Evolutionary conservation across 2,797 vertebrate species (phyloP).

Genomic region (Helostoma temminkii): DNA sequence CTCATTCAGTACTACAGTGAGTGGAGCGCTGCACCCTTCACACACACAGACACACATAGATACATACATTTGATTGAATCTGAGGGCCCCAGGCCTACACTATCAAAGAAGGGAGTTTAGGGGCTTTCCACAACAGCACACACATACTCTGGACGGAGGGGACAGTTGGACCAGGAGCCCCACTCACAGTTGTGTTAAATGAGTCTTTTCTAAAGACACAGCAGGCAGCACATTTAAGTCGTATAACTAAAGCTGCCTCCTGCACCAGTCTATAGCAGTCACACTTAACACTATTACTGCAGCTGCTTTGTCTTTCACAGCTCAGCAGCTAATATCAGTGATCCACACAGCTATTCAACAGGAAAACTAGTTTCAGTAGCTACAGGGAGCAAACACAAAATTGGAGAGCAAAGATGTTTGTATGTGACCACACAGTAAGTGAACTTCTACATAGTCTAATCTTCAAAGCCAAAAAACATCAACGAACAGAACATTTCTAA

Average conservation of each 20-base stretch:
- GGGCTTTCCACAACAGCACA: constrained; percentile 63
- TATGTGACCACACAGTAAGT: no score
- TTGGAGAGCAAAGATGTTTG: no score
- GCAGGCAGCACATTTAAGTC: constrained; percentile 16
- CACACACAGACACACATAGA: constrained; percentile 15
- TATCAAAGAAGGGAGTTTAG: constrained; percentile 37
- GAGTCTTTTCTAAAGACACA: constrained; percentile 17
- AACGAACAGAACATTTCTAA: no score
- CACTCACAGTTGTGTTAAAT: not conserved
- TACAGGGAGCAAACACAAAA: not conserved
- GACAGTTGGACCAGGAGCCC: no score
- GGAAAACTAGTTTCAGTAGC: not conserved
- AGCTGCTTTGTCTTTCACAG: constrained; percentile 11
- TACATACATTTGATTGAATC: constrained; percentile 16
- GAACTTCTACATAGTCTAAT: no score
- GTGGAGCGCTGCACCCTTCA: constrained; percentile 7
- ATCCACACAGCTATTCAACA: not conserved
- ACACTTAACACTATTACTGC: constrained; percentile 41
- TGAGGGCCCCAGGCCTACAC: constrained; percentile 40
- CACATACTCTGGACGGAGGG: no score
- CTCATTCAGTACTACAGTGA: constrained; percentile 69
- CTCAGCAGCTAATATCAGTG: constrained; percentile 1
- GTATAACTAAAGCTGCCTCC: constrained; percentile 9
- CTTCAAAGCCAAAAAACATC: no score
- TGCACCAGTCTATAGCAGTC: constrained; percentile 15